phyloP scores from a whole-genome alignment of 2,113 vertebrate genomes.

The Pheucticus melanocephalus region DNA sequence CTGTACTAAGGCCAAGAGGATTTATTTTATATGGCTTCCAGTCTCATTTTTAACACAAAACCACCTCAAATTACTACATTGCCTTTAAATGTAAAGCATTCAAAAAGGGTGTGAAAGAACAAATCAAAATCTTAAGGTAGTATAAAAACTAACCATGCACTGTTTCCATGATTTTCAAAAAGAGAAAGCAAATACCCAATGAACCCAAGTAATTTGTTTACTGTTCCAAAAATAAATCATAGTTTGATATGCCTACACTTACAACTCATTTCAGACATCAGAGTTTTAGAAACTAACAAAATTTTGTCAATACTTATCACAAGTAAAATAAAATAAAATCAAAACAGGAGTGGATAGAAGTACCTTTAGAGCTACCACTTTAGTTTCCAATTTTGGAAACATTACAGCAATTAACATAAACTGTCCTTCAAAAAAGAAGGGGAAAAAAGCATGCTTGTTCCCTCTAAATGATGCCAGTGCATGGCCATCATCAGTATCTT shows the following conservation, averaged over 20 bases:
- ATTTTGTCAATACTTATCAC: not conserved
- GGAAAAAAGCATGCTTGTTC: not conserved
- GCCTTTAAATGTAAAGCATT: not conserved
- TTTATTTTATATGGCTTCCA: not conserved
- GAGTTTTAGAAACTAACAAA: not conserved
- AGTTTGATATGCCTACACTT: not conserved
- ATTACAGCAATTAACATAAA: not conserved
- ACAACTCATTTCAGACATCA: not conserved
- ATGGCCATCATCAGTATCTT: not conserved
- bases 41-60: not conserved
- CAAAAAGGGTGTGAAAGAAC: not conserved
- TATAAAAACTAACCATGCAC: not conserved
- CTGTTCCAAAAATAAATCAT: not conserved
- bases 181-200: not conserved
- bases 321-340: not conserved
- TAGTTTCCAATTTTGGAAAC: not conserved
- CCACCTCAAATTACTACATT: not conserved
- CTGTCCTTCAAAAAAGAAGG: not conserved
- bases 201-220: not conserved
- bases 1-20: not conserved
- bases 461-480: not conserved
- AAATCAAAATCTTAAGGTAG: not conserved
- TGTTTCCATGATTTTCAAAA: not conserved
- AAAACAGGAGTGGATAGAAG: not conserved
- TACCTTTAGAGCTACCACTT: not conserved